Conservation (phyloP, 2,888 invertebrate genomes). For the Lasioglossum calceatum region DNA sequence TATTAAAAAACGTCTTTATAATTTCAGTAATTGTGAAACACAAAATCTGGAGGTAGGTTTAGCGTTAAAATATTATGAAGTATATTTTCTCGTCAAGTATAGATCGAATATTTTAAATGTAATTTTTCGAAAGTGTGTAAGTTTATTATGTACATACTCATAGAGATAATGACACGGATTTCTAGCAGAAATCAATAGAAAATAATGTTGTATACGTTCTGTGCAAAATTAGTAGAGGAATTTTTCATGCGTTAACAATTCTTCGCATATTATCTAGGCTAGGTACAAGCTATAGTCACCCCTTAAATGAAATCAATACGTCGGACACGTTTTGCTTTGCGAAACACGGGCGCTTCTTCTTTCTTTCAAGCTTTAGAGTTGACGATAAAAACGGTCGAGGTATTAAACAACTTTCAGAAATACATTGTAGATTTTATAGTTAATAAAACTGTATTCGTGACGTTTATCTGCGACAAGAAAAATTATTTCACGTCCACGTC, state of each 20-base stretch:
- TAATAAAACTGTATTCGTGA: background rate
- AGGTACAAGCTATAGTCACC: constrained; percentile 37
- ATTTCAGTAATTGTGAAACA: no score
- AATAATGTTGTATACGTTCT: background rate
- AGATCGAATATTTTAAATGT: background rate
- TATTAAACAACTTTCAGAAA: background rate
- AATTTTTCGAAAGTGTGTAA: background rate
- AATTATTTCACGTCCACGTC: background rate
- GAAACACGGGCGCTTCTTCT: background rate
- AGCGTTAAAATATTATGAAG: no score
- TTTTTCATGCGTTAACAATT: constrained; percentile 4
- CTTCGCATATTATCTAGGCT: constrained; percentile 40
- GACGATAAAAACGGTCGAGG: background rate
- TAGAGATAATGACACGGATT: background rate
- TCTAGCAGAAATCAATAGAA: background rate
- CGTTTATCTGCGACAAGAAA: background rate
- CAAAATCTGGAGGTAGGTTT: no score
- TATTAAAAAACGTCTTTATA: no score
- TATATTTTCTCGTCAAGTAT: background rate
- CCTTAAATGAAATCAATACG: constrained; percentile 39
- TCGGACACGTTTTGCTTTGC: constrained; percentile 13
- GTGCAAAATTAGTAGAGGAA: background rate
- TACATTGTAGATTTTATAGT: background rate
- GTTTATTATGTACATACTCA: background rate
- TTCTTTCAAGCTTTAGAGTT: background rate